phyloP scores from a whole-genome alignment of 2,113 vertebrate species.

The Halichoerus grypus region DNA sequence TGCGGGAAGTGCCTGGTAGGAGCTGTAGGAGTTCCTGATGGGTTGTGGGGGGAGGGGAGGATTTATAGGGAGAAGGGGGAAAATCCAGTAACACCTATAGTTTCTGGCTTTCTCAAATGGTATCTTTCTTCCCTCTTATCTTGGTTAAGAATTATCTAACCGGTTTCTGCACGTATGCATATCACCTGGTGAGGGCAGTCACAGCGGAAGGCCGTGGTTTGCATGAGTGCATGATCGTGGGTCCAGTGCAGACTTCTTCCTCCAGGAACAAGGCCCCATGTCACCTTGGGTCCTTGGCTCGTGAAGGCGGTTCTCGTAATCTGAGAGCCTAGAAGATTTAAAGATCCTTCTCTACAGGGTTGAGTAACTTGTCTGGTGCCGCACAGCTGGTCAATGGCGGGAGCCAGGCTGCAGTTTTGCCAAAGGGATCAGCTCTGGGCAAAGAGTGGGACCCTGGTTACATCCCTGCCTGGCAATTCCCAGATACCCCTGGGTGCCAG shows the following conservation, averaged over 20 bases:
- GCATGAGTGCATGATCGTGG: fast-evolving
- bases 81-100: not conserved
- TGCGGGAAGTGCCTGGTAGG: not conserved
- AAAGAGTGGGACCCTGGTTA: not conserved
- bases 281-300: not conserved
- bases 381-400: not conserved
- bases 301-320: not conserved
- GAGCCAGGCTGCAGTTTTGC: not conserved
- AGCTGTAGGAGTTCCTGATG: not conserved
- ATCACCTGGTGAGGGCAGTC: not conserved
- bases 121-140: not conserved
- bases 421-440: not conserved
- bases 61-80: not conserved
- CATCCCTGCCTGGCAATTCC: not conserved
- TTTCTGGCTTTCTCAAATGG: not conserved
- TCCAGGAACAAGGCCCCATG: not conserved
- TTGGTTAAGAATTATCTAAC: not conserved
- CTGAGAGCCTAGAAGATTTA: not conserved
- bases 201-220: fast-evolving
- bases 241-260: not conserved
- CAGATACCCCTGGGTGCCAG: not conserved
- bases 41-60: too few species aligned
- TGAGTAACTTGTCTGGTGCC: not conserved
- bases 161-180: not conserved
- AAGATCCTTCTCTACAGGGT: not conserved